Evolutionary conservation across 2,888 invertebrate genomes (phyloP).

Genomic region (Clunio marinus): DNA sequence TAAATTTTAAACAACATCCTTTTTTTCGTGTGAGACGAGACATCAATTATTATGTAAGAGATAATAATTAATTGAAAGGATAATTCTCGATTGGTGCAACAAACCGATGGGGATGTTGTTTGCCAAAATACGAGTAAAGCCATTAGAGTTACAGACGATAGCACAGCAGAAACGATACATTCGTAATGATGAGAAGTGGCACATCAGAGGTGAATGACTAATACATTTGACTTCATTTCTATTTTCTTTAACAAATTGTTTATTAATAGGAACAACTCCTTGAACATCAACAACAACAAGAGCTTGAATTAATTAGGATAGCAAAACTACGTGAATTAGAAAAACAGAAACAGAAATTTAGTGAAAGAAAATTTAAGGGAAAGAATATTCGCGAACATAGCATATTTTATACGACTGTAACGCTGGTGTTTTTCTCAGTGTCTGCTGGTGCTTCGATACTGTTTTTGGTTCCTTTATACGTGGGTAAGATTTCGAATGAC

Average conservation of each 20-base stretch:
- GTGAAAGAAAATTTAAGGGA: slow-evolving; percentile 50
- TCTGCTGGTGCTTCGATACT: slow-evolving; percentile 67
- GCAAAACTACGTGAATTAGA: slow-evolving; percentile 57
- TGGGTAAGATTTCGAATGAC: slow-evolving; percentile 44
- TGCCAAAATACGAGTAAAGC: slow-evolving; percentile 12
- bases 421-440: slow-evolving; percentile 66
- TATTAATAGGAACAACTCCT: slow-evolving; percentile 65
- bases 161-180: slow-evolving; percentile 21
- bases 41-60: too few species aligned
- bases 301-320: slow-evolving; percentile 61
- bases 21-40: too few species aligned
- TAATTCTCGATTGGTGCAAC: slow-evolving; percentile 19
- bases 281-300: slow-evolving; percentile 70
- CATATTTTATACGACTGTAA: slow-evolving; percentile 66
- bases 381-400: slow-evolving; percentile 63
- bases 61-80: too few species aligned
- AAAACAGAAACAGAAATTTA: slow-evolving; percentile 51
- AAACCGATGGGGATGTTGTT: slow-evolving; percentile 35
- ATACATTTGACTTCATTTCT: too few species aligned
- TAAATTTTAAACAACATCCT: too few species aligned
- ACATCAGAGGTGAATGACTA: slow-evolving; percentile 38
- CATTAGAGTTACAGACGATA: slow-evolving; percentile 33
- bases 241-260: too few species aligned
- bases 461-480: slow-evolving; percentile 69
- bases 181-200: slow-evolving; percentile 30